Percentiles rank a stretch among this genome's conserved stretches.
Evolutionary conservation across 1,140 invertebrate species (phyloP).

Genomic region (Zaprionus kolodkinae): DNA sequence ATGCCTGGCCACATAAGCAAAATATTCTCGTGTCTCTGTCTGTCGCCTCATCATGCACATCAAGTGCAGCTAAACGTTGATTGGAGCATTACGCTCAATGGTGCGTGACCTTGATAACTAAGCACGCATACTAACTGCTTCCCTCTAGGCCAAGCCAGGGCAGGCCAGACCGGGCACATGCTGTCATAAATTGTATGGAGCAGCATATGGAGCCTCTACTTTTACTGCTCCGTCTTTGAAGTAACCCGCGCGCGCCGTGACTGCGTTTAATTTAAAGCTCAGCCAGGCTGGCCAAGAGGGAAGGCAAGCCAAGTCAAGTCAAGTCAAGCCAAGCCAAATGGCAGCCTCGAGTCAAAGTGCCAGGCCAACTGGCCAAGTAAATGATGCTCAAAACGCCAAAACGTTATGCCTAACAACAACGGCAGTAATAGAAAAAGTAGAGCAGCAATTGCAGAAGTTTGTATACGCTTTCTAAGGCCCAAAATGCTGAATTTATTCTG

Average conservation of each 20-base stretch:
- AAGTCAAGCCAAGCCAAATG: slow-evolving; percentile 26
- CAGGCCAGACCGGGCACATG: slow-evolving; percentile 21
- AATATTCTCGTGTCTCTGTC: slow-evolving; percentile 32
- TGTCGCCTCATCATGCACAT: slow-evolving; percentile 30
- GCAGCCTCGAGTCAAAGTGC: slow-evolving; percentile 40
- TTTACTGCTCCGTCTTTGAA: slow-evolving; percentile 10
- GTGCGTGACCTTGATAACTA: slow-evolving; percentile 67
- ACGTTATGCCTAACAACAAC: slow-evolving; percentile 1
- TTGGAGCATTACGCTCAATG: slow-evolving; percentile 60
- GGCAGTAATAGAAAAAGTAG: slow-evolving; percentile 1
- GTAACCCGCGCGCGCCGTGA: background rate
- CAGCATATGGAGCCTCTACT: background rate
- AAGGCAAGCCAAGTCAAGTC: slow-evolving; percentile 16
- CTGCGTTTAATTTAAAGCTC: slow-evolving; percentile 34
- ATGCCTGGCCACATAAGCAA: slow-evolving; percentile 49
- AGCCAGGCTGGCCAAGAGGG: background rate
- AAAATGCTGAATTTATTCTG: no score
- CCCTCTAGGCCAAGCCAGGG: background rate
- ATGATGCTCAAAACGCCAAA: slow-evolving; percentile 33
- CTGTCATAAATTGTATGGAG: slow-evolving; percentile 41
- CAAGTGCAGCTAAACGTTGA: slow-evolving; percentile 60
- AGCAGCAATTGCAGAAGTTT: slow-evolving; percentile 9
- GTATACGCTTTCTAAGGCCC: slow-evolving; percentile 2
- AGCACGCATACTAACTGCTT: slow-evolving; percentile 14
- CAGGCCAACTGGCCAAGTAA: slow-evolving; percentile 41